Conservation (phyloP, 2,113 vertebrate species). For the Scatophagus argus region DNA sequence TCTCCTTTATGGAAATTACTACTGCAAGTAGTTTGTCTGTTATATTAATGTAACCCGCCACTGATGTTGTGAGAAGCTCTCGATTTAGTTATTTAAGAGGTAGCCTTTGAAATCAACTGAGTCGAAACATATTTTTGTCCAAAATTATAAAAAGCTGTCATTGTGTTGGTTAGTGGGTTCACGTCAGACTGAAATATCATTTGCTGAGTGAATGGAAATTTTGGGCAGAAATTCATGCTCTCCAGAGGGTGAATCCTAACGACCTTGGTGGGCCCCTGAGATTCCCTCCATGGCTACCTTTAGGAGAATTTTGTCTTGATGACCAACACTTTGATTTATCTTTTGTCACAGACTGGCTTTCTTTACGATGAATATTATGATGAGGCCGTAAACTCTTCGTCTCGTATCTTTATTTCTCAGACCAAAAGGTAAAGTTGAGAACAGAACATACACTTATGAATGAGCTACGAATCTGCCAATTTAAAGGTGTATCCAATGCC, state of each 20-base stretch:
- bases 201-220: neutral
- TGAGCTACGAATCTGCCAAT: neutral
- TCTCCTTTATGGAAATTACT: neutral
- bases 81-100: no score
- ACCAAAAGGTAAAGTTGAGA: neutral
- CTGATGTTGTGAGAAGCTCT: neutral
- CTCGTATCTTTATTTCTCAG: no score
- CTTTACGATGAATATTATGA: neutral
- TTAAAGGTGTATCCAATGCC: neutral
- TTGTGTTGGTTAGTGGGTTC: no score
- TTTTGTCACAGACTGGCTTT: neutral
- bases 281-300: neutral
- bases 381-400: no score
- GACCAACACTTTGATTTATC: neutral
- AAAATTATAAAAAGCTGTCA: no score
- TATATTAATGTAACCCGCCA: conserved; percentile 1
- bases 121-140: neutral
- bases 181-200: neutral
- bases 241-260: neutral
- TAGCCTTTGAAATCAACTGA: neutral
- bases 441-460: neutral
- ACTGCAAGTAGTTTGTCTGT: neutral
- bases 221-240: neutral
- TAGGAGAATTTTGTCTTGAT: no score
- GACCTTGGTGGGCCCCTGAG: neutral